phyloP scores from a whole-genome alignment of 2,113 vertebrate genomes.

The Pomatostomus ruficeps region DNA sequence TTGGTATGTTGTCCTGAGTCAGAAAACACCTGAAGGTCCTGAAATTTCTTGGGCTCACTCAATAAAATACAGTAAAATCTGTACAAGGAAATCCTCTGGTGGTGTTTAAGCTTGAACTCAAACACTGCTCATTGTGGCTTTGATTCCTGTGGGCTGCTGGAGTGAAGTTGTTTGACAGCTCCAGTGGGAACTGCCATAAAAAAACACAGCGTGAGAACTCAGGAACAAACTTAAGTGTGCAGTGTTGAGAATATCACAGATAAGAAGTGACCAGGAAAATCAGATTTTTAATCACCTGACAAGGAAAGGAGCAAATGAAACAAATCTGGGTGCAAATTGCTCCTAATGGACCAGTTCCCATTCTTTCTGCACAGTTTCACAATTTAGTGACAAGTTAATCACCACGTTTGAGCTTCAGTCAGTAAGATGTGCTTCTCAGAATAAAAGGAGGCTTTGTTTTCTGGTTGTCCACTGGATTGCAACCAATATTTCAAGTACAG shows the following conservation, averaged over 20 bases:
- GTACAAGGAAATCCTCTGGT: accelerated
- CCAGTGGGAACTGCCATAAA: background rate
- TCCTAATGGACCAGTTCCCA: background rate
- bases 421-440: background rate
- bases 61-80: background rate
- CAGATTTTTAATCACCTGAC: background rate
- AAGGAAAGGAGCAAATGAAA: background rate
- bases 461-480: background rate
- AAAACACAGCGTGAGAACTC: background rate
- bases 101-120: background rate
- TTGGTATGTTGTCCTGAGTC: background rate
- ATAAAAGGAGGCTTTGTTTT: background rate
- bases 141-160: background rate
- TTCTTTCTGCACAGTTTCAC: background rate
- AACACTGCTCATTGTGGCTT: background rate
- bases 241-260: background rate
- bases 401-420: background rate
- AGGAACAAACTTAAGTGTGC: background rate
- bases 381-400: background rate
- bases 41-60: background rate
- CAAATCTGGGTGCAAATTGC: background rate
- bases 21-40: background rate
- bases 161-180: background rate
- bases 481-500: background rate
- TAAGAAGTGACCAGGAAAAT: background rate